These are phyloP conservation scores for Pipistrellus pipistrellus DNA, from an alignment of 2,797 vertebrate species.

Conservation along the genomic window DNA sequence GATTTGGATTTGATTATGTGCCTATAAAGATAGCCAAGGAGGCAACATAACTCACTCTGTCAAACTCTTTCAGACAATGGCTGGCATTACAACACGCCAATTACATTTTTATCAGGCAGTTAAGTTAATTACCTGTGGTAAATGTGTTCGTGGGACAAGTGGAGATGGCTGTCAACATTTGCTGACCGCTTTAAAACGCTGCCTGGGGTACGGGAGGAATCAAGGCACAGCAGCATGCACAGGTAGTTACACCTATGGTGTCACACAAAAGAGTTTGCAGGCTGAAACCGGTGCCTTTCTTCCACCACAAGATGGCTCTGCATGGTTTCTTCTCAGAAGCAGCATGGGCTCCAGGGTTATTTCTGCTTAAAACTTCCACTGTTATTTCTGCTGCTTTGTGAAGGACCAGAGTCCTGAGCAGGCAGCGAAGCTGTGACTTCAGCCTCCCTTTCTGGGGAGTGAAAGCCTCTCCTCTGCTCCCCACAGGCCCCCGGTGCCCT, in stretches of 20 bases:
- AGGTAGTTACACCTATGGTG: neutral
- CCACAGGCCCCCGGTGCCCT: no score
- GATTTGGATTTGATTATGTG: constrained; percentile 70
- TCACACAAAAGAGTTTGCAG: neutral
- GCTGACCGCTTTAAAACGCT: constrained; percentile 73
- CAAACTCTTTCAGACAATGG: constrained; percentile 70
- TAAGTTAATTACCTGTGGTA: constrained; percentile 84
- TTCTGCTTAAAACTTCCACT: neutral
- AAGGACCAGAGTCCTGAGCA: neutral
- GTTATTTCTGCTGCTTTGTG: neutral
- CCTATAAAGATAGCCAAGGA: constrained; percentile 75
- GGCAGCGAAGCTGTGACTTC: neutral
- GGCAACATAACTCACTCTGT: constrained; percentile 26
- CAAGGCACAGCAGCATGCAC: neutral
- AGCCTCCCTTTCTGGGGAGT: neutral
- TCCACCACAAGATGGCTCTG: constrained; percentile 88
- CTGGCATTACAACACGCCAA: constrained; percentile 57
- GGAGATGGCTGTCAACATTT: constrained; percentile 71
- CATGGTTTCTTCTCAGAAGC: constrained; percentile 54
- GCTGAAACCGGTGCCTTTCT: neutral
- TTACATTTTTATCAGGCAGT: constrained; percentile 84
- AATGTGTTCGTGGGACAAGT: constrained; percentile 71
- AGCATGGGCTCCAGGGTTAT: accelerated
- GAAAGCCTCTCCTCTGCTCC: neutral
- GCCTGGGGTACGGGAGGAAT: constrained; percentile 11